Base-by-base conservation (phyloP, 2,888 invertebrate genomes). In the Mechanitis mazaeus region DNA sequence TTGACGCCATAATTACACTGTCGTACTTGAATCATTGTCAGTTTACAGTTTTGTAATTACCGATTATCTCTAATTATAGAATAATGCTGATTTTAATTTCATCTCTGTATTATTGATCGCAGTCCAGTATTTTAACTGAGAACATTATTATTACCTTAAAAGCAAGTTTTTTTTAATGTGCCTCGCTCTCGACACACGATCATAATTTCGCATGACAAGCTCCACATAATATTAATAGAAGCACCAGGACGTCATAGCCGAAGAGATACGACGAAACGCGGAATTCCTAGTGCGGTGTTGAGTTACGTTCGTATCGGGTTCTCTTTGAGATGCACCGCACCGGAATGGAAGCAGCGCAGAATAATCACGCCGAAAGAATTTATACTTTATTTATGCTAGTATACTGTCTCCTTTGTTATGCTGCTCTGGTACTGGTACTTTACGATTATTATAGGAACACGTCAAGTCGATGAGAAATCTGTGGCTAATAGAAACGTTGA, bases 231-330 rank as follows among this genome's bases (percentile, higher is more conserved):
- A 72, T 71, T 71, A 74, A 72, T 74, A 74, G 72, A 71, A 71
- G 66, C 68, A 71, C 73, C 71, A 69, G 72, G 73, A 69, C 71
- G 72, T 73, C 74, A 76, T 74, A 74, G 73, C 72, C 65, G 66
- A 70, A 71, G 69, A 74, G 76, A 74, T 77, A 74, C 77, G 73
- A 75, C 75, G 75, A 79, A 78, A 80, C 72, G 73, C 78, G 75
- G 77, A 76, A 82, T 82, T 79, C 79, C 81, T 81, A 76, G 75
- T 74, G 73, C 80, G 72, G 82, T 83, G 76, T 84, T 78, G 77
- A 77, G 79, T 84, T 84, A 81, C 84, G 74, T 72, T 65, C 65
- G 76, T 78, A 77, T 82, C 79, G 73, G 68, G 78, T 82, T 81
- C 72, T 73, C 83, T 85, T 85, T 84, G 84, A 80, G 72, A 73